These are phyloP conservation scores for Paguma larvata DNA, from an alignment of 2,797 vertebrate genomes.

Conservation along the genomic window DNA sequence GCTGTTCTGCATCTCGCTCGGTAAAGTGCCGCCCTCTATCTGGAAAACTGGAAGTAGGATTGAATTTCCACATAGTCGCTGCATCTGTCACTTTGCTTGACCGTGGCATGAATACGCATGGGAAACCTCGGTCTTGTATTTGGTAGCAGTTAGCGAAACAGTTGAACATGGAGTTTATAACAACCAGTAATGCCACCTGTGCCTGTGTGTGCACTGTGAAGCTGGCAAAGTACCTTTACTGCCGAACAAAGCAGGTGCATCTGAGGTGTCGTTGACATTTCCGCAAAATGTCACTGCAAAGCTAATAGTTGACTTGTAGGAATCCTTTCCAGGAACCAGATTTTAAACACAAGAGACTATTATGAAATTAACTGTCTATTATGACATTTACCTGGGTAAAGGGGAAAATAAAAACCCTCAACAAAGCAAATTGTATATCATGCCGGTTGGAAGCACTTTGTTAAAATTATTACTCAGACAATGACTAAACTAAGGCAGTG, in stretches of 20 bases:
- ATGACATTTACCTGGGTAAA: conserved; percentile 46
- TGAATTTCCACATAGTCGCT: neutral
- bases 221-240: conserved; percentile 1
- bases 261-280: conserved; percentile 11
- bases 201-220: neutral
- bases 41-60: neutral
- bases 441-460: conserved; percentile 54
- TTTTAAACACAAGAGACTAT: conserved; percentile 60
- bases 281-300: conserved; percentile 57
- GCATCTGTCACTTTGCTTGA: neutral
- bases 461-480: conserved; percentile 53
- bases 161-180: conserved; percentile 18
- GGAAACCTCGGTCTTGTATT: neutral
- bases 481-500: conserved; percentile 34
- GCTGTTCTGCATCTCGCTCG: conserved; percentile 98
- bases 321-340: conserved; percentile 71
- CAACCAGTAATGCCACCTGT: neutral
- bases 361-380: conserved; percentile 49
- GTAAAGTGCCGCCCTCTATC: conserved; percentile 85
- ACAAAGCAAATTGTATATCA: neutral
- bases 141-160: neutral
- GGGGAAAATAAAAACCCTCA: neutral
- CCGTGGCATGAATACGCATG: neutral
- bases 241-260: conserved; percentile 50
- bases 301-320: conserved; percentile 58